Evolutionary conservation across 2,888 invertebrate species (phyloP).

Genomic region (Endomychus coccineus): DNA sequence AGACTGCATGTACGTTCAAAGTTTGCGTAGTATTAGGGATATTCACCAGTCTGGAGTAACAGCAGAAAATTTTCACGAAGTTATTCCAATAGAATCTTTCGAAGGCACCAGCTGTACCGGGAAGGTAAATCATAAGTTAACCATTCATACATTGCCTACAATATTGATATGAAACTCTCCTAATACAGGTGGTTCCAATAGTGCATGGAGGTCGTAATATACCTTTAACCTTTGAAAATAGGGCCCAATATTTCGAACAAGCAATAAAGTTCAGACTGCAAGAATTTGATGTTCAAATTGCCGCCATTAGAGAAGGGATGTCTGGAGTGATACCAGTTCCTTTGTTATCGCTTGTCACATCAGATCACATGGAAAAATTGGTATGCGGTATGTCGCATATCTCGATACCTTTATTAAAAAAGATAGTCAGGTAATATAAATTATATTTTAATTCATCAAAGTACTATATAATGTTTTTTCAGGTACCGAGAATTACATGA

Average conservation of each 20-base stretch:
- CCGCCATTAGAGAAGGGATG: constrained; percentile 56
- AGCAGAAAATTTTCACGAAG: constrained; percentile 52
- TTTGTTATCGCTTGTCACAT: constrained; percentile 52
- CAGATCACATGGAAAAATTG: constrained; percentile 53
- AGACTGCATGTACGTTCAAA: constrained; percentile 52
- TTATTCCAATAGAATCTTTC: constrained; percentile 56
- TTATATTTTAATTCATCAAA: constrained; percentile 1
- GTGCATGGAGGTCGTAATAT: constrained; percentile 55
- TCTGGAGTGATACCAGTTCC: constrained; percentile 58
- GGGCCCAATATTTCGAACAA: constrained; percentile 53
- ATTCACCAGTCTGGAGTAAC: constrained; percentile 54
- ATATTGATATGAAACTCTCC: no score
- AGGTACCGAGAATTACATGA: constrained; percentile 60
- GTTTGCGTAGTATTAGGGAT: constrained; percentile 52
- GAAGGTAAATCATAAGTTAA: constrained; percentile 35
- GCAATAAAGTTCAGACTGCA: constrained; percentile 53
- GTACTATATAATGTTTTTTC: constrained; percentile 14
- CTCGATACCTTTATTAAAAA: constrained; percentile 51
- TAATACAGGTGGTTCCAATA: constrained; percentile 49
- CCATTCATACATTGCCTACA: no score
- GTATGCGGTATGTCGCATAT: constrained; percentile 58
- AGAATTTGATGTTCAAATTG: constrained; percentile 56
- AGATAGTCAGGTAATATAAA: constrained; percentile 50
- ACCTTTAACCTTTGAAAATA: constrained; percentile 52
- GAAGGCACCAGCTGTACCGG: constrained; percentile 57